Percentiles rank a stretch among this genome's conserved stretches.
phyloP scores from a whole-genome alignment of 1,140 invertebrate species.

The Ylistrum balloti region DNA sequence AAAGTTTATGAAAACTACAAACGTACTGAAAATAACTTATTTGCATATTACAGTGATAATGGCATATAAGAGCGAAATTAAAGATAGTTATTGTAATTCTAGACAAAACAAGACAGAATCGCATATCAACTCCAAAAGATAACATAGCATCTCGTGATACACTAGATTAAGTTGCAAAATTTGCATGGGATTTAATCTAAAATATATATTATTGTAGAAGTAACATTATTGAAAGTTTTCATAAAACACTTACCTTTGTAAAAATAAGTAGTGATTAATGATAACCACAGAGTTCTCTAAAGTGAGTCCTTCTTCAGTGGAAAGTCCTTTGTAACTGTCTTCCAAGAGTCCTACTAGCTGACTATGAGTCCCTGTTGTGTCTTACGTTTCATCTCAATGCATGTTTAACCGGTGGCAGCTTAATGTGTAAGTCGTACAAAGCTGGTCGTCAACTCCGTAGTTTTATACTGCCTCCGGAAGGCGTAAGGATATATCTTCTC shows the following conservation, averaged over 20 bases:
- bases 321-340: not conserved
- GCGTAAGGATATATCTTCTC: conserved; percentile 9
- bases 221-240: too few species aligned
- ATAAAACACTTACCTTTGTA: not conserved
- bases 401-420: not conserved
- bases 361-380: not conserved
- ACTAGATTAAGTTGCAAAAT: too few species aligned
- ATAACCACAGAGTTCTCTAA: not conserved
- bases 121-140: too few species aligned
- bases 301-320: not conserved
- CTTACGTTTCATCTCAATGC: not conserved
- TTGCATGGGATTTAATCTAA: too few species aligned
- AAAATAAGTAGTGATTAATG: not conserved
- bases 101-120: too few species aligned
- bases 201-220: too few species aligned
- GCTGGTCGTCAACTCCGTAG: not conserved
- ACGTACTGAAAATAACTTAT: too few species aligned
- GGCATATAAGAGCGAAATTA: too few species aligned
- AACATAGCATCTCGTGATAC: too few species aligned
- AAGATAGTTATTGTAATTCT: too few species aligned
- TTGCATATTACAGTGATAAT: too few species aligned
- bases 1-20: too few species aligned
- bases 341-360: conserved; percentile 1
- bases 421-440: conserved; percentile 28
- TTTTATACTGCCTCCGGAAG: not conserved